Conservation (phyloP, 2,797 vertebrate genomes). For the Acanthopagrus latus region DNA sequence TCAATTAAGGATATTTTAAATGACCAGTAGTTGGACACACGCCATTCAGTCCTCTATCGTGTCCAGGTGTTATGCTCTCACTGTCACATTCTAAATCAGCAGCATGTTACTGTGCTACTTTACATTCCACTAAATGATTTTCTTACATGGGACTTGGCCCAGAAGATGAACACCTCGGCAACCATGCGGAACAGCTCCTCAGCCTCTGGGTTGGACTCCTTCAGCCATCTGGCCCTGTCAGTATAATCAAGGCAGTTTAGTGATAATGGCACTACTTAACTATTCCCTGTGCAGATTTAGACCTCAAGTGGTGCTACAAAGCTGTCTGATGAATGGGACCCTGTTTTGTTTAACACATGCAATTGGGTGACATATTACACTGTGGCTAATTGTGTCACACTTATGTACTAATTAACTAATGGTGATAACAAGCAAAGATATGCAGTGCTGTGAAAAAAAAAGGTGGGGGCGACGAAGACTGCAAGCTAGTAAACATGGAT, state of each 20-base stretch:
- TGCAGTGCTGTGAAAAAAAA: background rate
- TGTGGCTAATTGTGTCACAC: too few relatives aligned
- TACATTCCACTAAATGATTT: background rate
- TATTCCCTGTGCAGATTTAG: background rate
- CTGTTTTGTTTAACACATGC: background rate
- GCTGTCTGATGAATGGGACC: background rate
- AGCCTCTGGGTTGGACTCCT: slow-evolving; percentile 91
- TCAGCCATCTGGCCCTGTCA: slow-evolving; percentile 94
- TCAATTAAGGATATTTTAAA: background rate
- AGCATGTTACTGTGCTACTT: background rate
- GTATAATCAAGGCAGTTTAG: slow-evolving; percentile 4
- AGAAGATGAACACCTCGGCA: slow-evolving; percentile 97
- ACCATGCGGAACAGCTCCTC: slow-evolving; percentile 97
- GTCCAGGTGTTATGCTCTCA: background rate
- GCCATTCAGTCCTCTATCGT: background rate
- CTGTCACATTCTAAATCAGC: background rate
- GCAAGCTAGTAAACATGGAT: background rate
- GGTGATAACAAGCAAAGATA: background rate
- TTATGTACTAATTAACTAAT: background rate
- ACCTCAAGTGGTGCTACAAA: background rate
- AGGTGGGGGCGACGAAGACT: background rate
- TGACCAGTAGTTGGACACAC: background rate
- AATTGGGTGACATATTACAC: too few relatives aligned
- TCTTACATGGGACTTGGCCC: slow-evolving; percentile 97
- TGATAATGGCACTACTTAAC: background rate